Base-by-base conservation (phyloP, 2,797 vertebrate species). In the Eulemur albifrons region DNA sequence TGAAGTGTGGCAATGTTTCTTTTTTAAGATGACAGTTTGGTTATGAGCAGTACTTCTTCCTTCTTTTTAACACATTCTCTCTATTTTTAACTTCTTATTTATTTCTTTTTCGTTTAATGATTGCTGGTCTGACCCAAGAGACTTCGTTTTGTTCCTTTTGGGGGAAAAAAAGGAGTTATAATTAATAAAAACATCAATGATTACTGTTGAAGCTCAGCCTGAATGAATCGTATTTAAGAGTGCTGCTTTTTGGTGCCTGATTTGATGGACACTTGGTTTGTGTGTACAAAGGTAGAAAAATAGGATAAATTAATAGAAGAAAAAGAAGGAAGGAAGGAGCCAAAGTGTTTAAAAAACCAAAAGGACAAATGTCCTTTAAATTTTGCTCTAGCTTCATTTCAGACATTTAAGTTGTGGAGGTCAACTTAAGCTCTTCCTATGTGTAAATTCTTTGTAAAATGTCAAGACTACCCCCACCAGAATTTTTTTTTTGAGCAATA, bases 51-150 rank as follows among this genome's bases (percentile, higher is more conserved):
- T 38, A 52, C 57, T 88, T 83, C 80, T 91, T 80, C 83, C 76
- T 96, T 95, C 50, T 1, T 95, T 97, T 94, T 57, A 95, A 87
- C 65, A 91, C 52, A 72, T 90, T 93, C 48, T 3, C 38, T 88
- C 59, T 93, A n/a, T 95, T 95, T 95, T 96, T 87, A 80, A 92
- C 40, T 89, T 90, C 70, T 35, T 89, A 75, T 96, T 96, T 95
- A 73, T 93, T 95, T 94, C 52, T 91, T 97, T 98, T 98, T 97
- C 97, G 96, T 98, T 98, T 96, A 90, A 91, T 89, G 57, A 40
- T 63, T 86, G 59, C 75, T 95, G 79, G 30, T 95, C 57, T 96
- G 50, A 98, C 65, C 69, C 73, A 86, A 85, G 59, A 69, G 10
- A 75, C 20, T 88, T 94, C 80, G 86, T 93, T 97, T 96, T 95